Conservation (phyloP, 1,140 invertebrate genomes). For the Araneus ventricosus region DNA sequence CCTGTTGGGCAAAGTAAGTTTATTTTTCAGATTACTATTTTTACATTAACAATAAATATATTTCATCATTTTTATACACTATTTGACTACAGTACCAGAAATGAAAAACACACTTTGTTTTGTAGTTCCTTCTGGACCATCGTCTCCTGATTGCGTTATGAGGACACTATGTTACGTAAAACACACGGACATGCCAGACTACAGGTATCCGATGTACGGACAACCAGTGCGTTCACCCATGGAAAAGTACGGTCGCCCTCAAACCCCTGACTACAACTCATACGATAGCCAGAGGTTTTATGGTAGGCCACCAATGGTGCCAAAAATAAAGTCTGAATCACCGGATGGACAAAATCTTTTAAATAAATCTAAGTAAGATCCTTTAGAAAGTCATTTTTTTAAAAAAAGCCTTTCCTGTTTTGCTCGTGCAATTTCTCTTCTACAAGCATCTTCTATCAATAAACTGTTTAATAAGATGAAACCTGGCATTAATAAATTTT, state of each 20-base stretch:
- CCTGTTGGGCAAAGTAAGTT: constrained; percentile 74
- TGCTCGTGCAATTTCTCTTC: too few species aligned
- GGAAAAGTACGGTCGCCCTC: constrained; percentile 69
- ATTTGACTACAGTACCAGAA: background rate
- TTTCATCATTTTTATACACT: background rate
- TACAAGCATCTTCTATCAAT: too few species aligned
- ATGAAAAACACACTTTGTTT: background rate
- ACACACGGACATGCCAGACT: constrained; percentile 72
- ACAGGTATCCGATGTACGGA: constrained; percentile 68
- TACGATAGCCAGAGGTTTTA: constrained; percentile 69
- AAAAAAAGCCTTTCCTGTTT: too few species aligned
- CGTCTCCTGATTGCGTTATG: constrained; percentile 74
- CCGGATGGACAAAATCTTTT: constrained; percentile 56
- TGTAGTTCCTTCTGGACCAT: constrained; percentile 72
- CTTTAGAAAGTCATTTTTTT: too few species aligned
- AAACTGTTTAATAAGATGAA: too few species aligned
- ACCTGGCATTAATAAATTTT: too few species aligned
- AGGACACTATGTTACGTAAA: constrained; percentile 70
- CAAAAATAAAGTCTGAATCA: constrained; percentile 71
- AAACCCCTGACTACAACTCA: constrained; percentile 64
- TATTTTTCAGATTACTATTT: background rate
- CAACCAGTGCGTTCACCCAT: constrained; percentile 53
- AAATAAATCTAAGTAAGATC: constrained; percentile 68
- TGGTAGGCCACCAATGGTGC: constrained; percentile 49
- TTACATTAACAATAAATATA: background rate